Percentiles rank a stretch among this genome's conserved stretches.
phyloP scores from a whole-genome alignment of 2,888 invertebrate genomes.

The Desoria tigrina region DNA sequence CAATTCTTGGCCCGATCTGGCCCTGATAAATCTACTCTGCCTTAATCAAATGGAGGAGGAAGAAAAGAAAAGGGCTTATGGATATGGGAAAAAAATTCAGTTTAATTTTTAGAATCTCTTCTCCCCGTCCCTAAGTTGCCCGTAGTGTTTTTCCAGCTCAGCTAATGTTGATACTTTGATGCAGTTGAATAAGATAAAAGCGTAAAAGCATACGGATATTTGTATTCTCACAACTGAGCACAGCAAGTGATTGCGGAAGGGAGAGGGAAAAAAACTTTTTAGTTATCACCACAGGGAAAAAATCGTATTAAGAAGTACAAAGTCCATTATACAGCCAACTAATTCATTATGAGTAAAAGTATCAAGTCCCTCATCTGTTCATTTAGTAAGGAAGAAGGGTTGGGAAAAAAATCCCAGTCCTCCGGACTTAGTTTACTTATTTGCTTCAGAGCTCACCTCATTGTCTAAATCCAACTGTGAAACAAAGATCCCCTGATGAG shows the following conservation, averaged over 20 bases:
- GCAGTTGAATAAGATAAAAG: too few relatives aligned
- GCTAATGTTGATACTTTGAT: too few relatives aligned
- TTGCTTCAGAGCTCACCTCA: slow-evolving; percentile 30
- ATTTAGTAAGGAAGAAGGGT: slow-evolving; percentile 13
- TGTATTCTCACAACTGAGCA: slow-evolving; percentile 5
- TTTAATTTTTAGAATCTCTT: too few relatives aligned
- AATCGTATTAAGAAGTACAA: slow-evolving; percentile 31
- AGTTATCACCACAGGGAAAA: slow-evolving; percentile 27
- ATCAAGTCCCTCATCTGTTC: slow-evolving; percentile 15
- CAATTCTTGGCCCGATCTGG: neutral
- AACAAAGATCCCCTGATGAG: slow-evolving; percentile 52
- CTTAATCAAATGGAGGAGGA: neutral
- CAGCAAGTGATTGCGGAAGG: slow-evolving; percentile 7
- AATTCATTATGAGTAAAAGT: slow-evolving; percentile 16
- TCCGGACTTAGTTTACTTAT: slow-evolving; percentile 12
- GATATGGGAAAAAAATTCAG: neutral
- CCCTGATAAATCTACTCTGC: neutral
- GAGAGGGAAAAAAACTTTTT: slow-evolving; percentile 18
- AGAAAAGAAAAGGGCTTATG: neutral
- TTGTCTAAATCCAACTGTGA: slow-evolving; percentile 46
- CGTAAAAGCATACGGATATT: too few relatives aligned
- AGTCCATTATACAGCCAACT: slow-evolving; percentile 19
- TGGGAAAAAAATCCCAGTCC: slow-evolving; percentile 14
- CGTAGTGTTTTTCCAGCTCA: too few relatives aligned
- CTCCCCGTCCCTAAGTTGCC: too few relatives aligned